Evolutionary conservation across 2,888 invertebrate species (phyloP).

Genomic region (Mesochorus sp.): DNA sequence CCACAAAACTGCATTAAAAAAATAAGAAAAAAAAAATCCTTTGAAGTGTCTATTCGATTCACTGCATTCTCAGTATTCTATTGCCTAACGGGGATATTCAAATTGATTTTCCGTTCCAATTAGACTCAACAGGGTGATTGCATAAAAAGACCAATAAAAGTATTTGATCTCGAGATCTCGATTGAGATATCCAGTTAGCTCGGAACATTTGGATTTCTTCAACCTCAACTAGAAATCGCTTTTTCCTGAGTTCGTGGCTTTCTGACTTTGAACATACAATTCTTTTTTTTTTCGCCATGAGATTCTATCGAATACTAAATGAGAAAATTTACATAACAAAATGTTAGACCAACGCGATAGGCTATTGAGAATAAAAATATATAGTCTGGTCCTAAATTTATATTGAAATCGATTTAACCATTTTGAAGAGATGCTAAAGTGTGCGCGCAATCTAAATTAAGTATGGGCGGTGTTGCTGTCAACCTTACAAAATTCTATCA

Average conservation of each 20-base stretch:
- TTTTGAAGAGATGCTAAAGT: no score
- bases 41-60: slow-evolving; percentile 26
- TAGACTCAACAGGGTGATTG: slow-evolving; percentile 45
- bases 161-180: slow-evolving; percentile 6
- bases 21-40: background rate
- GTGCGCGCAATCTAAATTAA: no score
- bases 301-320: background rate
- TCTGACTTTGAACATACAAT: background rate
- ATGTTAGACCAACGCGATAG: background rate
- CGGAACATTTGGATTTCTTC: slow-evolving; percentile 1
- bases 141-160: slow-evolving; percentile 19
- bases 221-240: background rate
- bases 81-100: slow-evolving; percentile 15
- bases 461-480: no score
- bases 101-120: slow-evolving; percentile 54
- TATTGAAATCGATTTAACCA: no score
- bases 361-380: background rate
- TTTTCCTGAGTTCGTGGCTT: slow-evolving; percentile 16
- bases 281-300: background rate
- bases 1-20: background rate
- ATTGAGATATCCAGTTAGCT: slow-evolving; percentile 27
- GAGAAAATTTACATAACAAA: no score
- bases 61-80: slow-evolving; percentile 17
- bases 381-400: no score
- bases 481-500: background rate